Conservation (phyloP, 2,888 invertebrate genomes). For the Andrena camellia region DNA sequence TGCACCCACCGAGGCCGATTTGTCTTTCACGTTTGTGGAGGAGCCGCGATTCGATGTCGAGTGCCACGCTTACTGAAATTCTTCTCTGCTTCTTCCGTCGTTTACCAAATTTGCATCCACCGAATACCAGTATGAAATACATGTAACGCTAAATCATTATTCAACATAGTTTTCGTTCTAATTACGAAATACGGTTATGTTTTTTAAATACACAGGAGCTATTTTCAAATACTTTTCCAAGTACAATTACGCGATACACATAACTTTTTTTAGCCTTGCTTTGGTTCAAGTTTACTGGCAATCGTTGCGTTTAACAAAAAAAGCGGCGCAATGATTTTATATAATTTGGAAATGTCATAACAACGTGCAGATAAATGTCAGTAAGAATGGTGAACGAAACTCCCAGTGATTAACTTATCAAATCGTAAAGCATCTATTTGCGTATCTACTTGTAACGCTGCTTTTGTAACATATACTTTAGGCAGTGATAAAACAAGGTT, state of each 20-base stretch:
- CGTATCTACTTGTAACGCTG: background rate
- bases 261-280: too few relatives aligned
- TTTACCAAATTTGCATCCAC: constrained; percentile 6
- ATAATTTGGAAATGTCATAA: background rate
- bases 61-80: constrained; percentile 64
- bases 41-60: constrained; percentile 67
- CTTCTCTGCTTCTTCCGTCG: constrained; percentile 49
- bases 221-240: background rate
- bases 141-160: too few relatives aligned
- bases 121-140: background rate
- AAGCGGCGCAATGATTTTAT: too few relatives aligned
- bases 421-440: background rate
- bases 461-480: background rate
- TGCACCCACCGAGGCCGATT: constrained; percentile 78
- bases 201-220: too few relatives aligned
- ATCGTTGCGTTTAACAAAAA: too few relatives aligned
- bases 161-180: too few relatives aligned
- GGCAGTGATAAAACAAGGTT: constrained; percentile 41
- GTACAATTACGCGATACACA: too few relatives aligned
- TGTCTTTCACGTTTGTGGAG: constrained; percentile 74
- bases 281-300: background rate
- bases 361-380: background rate
- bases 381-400: background rate
- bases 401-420: constrained; percentile 6
- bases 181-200: too few relatives aligned